Conservation (phyloP, 2,113 vertebrate genomes). For the Panthera uncia region DNA sequence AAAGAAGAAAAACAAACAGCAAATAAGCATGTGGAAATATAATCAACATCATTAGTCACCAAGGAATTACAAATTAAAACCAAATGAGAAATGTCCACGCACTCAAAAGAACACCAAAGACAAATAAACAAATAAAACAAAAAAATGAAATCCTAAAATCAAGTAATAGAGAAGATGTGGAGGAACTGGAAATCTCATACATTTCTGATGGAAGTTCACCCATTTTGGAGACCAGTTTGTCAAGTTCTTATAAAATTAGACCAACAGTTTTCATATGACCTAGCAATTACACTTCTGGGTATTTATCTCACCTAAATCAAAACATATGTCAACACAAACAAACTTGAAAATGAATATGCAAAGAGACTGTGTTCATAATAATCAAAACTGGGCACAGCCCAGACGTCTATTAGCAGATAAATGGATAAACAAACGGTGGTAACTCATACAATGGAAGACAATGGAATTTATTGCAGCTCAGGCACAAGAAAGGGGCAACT, state of each 20-base stretch:
- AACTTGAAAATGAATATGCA: background rate
- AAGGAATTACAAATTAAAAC: background rate
- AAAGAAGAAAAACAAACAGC: background rate
- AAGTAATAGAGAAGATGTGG: background rate
- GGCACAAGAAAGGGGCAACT: background rate
- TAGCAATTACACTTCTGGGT: background rate
- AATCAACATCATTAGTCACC: background rate
- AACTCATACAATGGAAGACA: background rate
- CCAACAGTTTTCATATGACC: background rate
- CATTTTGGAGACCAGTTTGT: background rate
- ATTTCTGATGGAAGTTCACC: background rate
- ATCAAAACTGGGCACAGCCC: background rate
- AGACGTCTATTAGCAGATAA: background rate
- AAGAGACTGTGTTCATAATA: background rate
- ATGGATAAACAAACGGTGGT: background rate
- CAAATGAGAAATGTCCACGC: background rate
- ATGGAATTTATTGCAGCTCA: background rate
- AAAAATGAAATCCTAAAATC: background rate
- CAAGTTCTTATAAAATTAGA: background rate
- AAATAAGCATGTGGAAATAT: background rate
- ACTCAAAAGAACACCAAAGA: background rate
- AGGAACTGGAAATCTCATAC: background rate
- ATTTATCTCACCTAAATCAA: background rate
- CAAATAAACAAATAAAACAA: background rate
- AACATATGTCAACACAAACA: background rate